Base-by-base conservation (phyloP, 2,113 vertebrate genomes). In the Psammodynastes pulverulentus region DNA sequence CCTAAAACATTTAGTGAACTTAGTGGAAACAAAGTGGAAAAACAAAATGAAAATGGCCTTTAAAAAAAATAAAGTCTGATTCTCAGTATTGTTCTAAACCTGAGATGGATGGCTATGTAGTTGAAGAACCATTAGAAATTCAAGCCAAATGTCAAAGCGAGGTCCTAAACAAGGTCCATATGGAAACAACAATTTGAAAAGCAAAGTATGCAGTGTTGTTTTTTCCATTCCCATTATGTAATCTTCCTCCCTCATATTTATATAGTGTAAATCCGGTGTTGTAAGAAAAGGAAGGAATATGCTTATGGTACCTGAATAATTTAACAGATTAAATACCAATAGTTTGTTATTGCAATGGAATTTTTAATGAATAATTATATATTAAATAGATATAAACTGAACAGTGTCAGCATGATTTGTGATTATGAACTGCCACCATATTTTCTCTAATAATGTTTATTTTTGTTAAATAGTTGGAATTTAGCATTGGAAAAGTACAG, bases 401-500 rank as follows among this genome's bases (percentile, higher is more conserved):
- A 58, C 58, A 15, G 24, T 7, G 45, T 84, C 52, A n/a, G 15
- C 7, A n/a, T 45, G 9, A 67, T 91, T 91, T 62, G 54, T 23
- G 34, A 24, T 51, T 46, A 1, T 49, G 56, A 46, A n/a, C 54
- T 45, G 24, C 12, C 52, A 56, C 9, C 58, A 92, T 90, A 24
- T 56, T 24, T 49, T 84, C 1, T 45, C 87, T 96, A 84, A 96
- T 0, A 0, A 24, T 10, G 23, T 15, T 1, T 96, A 89, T 96
- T 96, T 96, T 95, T 26, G 9, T 90, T 89, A 90, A 88, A 93
- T 95, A 99, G 99, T 96, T 99, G 98, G 97, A 96, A 93, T 99
- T 99, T 53, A 98, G 97, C 85, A 91, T 98, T 51, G 98, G 98
- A 87, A 99, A 98, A 97, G 99, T 99, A 92, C 99, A 99, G 97